These are phyloP conservation scores for Cinclus mexicanus DNA, from an alignment of 2,113 vertebrate species.

Conservation along the genomic window DNA sequence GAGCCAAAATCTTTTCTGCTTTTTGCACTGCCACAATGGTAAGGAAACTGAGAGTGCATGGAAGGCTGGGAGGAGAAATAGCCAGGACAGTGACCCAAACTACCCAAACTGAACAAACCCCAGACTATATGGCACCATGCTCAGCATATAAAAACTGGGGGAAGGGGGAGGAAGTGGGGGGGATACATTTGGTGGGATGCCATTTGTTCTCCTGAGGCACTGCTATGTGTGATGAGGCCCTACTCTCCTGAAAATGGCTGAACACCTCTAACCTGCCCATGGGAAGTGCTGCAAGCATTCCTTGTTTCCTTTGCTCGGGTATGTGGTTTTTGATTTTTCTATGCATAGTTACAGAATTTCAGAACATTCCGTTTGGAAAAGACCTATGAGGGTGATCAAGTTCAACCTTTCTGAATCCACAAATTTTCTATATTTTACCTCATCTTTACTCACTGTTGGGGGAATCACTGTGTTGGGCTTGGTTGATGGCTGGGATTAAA, in stretches of 20 bases:
- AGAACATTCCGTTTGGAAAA: background rate
- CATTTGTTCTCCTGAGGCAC: background rate
- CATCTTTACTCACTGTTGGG: background rate
- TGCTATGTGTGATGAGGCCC: too few relatives aligned
- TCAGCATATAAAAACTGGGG: background rate
- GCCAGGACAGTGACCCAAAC: too few relatives aligned
- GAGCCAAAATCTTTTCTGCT: background rate
- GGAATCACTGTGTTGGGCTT: too few relatives aligned
- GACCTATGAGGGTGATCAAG: background rate
- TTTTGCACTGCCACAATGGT: accelerated
- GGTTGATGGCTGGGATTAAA: background rate
- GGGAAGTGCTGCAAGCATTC: background rate
- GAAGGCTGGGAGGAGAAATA: background rate
- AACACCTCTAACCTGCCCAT: accelerated
- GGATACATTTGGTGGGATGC: background rate
- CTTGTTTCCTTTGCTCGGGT: background rate
- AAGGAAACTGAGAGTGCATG: background rate
- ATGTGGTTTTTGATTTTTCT: background rate
- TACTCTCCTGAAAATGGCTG: too few relatives aligned
- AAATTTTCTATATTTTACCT: background rate
- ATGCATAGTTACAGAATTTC: background rate
- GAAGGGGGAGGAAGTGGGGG: accelerated
- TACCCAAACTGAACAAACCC: too few relatives aligned
- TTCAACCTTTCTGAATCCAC: background rate
- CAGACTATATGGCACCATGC: background rate